Base-by-base conservation (phyloP, 2,113 vertebrate species). In the Urocitellus parryii region DNA sequence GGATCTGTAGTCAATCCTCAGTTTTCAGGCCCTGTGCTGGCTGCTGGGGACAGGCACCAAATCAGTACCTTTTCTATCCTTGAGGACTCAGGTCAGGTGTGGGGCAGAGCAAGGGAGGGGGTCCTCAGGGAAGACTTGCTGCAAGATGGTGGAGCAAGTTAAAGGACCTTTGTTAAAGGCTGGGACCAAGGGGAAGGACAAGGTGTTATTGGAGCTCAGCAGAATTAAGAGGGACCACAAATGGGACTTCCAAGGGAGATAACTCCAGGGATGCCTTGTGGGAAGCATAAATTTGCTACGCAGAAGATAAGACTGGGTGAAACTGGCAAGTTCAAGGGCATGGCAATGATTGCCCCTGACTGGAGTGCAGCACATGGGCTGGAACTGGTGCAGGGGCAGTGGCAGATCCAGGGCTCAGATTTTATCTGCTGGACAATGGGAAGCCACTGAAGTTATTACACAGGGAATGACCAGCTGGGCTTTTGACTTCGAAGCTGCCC, bases 221-320 rank as follows among this genome's bases (percentile, higher is more conserved):
- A 86, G 81, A 3, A 25, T 39, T 16, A 7, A 18, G 17, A 9
- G 45, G 65, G 63, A 12, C 24, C 2, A 29, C 56, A 42, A 8
- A 24, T 0, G 32, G 42, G n/a, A 72, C 10, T 67, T 68, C n/a
- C 25, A 29, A 25, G 22, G 51, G 65, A 17, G 78, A 53, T 0
- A 22, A 53, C n/a, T 42, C 0, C 32, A 11, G 51, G 2, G 2
- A 27, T 4, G 0, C 2, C 18, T 51, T 24, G 8, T 37, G 45
- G 53, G 63, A 37, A 37, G 32, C n/a, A 11, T 2, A 18, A 0
- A 17, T 7, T 25, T 77, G 37, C 37, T 45, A 39, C 0, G 0
- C 13, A 20, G 42, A 48, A 53, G 39, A 81, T 82, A 65, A 12
- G 53, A 34, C 70, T n/a, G 39, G 53, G 9, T 11, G 53, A 51